Conservation (phyloP, 2,888 invertebrate species). For the Cheilosia impressa region DNA sequence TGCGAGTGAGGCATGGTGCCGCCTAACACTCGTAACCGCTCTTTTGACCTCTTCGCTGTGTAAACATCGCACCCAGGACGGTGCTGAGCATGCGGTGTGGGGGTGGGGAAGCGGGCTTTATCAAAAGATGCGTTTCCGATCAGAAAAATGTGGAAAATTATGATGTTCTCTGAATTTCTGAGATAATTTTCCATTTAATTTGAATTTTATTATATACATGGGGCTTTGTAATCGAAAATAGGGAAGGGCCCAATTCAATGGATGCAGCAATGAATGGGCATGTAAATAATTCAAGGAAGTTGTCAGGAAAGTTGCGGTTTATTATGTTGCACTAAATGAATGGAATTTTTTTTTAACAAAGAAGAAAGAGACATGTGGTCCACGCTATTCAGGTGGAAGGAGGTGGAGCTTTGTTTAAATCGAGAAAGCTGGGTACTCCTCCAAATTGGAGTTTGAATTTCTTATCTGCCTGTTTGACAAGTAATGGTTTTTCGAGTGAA, state of each 20-base stretch:
- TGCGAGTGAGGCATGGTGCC: constrained; percentile 45
- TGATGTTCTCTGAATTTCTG: constrained; percentile 47
- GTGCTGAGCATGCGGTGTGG: neutral
- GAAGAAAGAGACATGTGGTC: no score
- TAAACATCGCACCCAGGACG: constrained; percentile 36
- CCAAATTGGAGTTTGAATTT: no score
- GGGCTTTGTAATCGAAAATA: neutral
- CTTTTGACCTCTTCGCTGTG: constrained; percentile 60
- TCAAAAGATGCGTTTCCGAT: constrained; percentile 67
- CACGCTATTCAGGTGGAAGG: no score
- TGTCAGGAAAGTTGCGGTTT: constrained; percentile 30
- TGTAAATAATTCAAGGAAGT: constrained; percentile 26
- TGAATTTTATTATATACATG: constrained; percentile 11
- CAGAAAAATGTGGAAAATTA: constrained; percentile 62
- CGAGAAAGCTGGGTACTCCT: no score
- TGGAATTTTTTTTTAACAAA: neutral
- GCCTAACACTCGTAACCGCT: constrained; percentile 44
- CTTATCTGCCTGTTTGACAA: no score
- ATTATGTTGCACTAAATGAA: constrained; percentile 14
- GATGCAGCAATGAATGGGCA: constrained; percentile 26
- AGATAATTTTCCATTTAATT: constrained; percentile 2
- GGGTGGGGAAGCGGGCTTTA: constrained; percentile 4
- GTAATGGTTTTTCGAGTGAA: no score
- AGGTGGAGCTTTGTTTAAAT: no score
- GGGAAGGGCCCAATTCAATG: constrained; percentile 7